These are phyloP conservation scores for Phalacrocorax aristotelis DNA, from an alignment of 2,113 vertebrate species.

Conservation along the genomic window DNA sequence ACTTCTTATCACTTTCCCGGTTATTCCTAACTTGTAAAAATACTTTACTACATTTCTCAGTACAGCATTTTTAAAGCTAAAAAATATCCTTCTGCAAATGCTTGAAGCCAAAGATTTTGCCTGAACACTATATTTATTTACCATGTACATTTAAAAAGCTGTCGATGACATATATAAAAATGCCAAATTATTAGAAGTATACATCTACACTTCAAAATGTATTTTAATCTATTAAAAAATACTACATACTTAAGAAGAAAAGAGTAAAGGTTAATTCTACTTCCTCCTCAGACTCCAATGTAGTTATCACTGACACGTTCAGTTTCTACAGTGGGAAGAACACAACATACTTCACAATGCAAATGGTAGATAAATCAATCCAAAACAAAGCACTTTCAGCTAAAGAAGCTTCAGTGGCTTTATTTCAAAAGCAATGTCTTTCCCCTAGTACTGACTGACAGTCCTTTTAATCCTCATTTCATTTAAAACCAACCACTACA, in stretches of 20 bases:
- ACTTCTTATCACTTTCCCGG: not conserved
- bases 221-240: not conserved
- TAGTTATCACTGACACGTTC: not conserved
- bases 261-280: not conserved
- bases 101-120: not conserved
- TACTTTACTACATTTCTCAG: not conserved
- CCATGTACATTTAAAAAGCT: rapidly evolving
- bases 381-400: not conserved
- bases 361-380: not conserved
- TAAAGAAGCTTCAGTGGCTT: not conserved
- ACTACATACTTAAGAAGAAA: not conserved
- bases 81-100: not conserved
- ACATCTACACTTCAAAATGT: not conserved
- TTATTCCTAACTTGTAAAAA: not conserved
- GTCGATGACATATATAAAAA: not conserved
- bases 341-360: not conserved
- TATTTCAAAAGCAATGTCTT: not conserved
- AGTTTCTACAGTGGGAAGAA: not conserved
- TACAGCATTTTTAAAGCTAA: not conserved
- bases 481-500: not conserved
- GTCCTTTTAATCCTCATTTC: not conserved
- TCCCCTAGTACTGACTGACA: not conserved
- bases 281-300: not conserved
- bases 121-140: not conserved
- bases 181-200: not conserved